Base-by-base conservation (phyloP, 2,797 vertebrate genomes). In the Loris lydekkerianus region DNA sequence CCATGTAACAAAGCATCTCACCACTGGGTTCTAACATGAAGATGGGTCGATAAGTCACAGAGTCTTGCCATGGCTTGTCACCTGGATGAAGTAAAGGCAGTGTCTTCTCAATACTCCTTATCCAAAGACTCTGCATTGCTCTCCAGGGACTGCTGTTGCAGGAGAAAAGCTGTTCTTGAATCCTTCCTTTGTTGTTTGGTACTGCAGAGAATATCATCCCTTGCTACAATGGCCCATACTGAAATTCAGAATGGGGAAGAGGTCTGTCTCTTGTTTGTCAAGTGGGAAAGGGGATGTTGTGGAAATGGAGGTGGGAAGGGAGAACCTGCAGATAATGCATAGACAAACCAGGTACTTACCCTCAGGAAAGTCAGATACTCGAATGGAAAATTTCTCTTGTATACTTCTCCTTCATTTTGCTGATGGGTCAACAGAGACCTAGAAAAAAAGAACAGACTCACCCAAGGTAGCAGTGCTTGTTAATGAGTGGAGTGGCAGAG, bases 101-200 rank as follows among this genome's bases (percentile, higher is more conserved):
- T 58, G 10, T n/a, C 18, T 91, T 7, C 14, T 53, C 25, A 84
- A 13, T 87, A 49, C 15, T 89, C 87, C n/a, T 85, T 89, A 72
- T 43, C n/a, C 21, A 34, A 65, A 70, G 34, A 40, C 29, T 58
- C 20, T 56, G 34, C 11, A 61, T 86, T 67, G 10, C 13, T 93
- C 49, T 86, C 31, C 14, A 29, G 5, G n/a, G 27, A 37, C 10
- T 72, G n/a, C 31, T 84, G 15, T 67, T 63, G 72, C 14, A 8
- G n/a, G 17, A 92, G 17, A 67, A 17, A 67, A n/a, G 31, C n/a
- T 73, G n/a, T 77, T 43, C 61, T 84, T 75, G 34, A 73, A 31
- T 25, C 25, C 27, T 92, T 75, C n/a, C 46, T 96, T 95, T 82
- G 17, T 85, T 78, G 10, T 91, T 85, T 80, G 46, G 21, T 93